Evolutionary conservation across 2,888 invertebrate genomes (phyloP), one percentile per base, ranked within the genome.

Genomic region (Philhelius pedissequus): DNA sequence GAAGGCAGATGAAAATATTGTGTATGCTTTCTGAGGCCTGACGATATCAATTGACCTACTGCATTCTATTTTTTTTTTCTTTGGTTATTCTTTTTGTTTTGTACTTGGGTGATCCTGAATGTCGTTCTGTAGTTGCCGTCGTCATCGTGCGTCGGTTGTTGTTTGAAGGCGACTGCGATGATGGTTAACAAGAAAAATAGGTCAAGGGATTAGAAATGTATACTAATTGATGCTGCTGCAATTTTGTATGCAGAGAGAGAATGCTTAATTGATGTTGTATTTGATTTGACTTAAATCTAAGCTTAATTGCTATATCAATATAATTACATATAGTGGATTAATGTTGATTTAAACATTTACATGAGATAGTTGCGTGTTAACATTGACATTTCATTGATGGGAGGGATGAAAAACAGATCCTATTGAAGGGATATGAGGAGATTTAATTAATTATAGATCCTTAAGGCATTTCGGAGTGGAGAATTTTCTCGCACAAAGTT

Each of bases 211-310:
- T 43, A 52, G 69, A 58, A 32, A 45, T 70, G 40, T 22, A n/a
- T 25, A 60, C 43, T 77, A 62, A 69, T 77, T 69, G 52, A 54
- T 70, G 62, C 60, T 69, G 52, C 45, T 70, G 62, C 60, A 62
- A 77, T 70, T 35, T 35, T 32, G n/a, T 20, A 70, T 70, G 20
- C 70, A 70, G 54, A 25, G 18, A 54, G 35, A 25, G 70, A 62
- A 70, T 62, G 9, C 43, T 62, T 77, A 62, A 77, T 70, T 77
- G 70, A 77, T 60, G 20, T 38, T 52, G 25, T 70, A 15, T 70
- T 62, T 70, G 76, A 60, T 69, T 69, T 35, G 40, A 48, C 64
- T 48, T 64, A n/a, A 43, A 32, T 45, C 20, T 20, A n/a, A 60
- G 45, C 20, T 64, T 64, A 45, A 64, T 64, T 64, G 64, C 32